Evolutionary conservation across 2,888 invertebrate genomes (phyloP).

Genomic region (Dysmachus trigonus): DNA sequence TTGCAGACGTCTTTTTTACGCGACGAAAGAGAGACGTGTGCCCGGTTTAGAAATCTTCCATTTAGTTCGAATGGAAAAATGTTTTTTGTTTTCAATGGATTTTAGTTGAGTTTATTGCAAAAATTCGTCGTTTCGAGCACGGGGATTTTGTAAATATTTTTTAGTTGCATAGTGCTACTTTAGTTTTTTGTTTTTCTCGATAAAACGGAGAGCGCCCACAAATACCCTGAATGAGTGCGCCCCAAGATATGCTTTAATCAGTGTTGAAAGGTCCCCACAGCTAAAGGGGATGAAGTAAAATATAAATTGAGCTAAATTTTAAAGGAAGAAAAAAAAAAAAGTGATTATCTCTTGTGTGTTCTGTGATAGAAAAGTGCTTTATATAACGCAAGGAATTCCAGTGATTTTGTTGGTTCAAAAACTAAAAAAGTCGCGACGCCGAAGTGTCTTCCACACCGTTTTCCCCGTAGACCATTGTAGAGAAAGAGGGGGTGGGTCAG

Average conservation of each 20-base stretch:
- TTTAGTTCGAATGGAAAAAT: neutral
- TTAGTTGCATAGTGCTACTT: neutral
- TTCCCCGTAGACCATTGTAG: neutral
- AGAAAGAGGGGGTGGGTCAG: neutral
- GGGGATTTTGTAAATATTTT: neutral
- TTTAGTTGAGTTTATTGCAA: neutral
- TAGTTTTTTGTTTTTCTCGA: neutral
- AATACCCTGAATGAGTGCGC: neutral
- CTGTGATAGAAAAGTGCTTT: neutral
- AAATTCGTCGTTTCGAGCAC: neutral
- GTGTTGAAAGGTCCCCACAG: neutral
- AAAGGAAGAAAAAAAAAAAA: neutral
- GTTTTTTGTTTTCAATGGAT: neutral
- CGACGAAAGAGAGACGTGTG: slow-evolving; percentile 20
- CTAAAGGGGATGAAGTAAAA: neutral
- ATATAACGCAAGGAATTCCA: neutral
- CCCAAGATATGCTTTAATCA: neutral
- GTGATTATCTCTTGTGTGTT: neutral
- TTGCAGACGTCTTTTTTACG: slow-evolving; percentile 30
- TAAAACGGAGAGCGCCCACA: neutral
- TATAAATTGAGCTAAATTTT: neutral
- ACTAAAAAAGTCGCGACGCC: slow-evolving; percentile 9
- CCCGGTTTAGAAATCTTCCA: slow-evolving; percentile 20
- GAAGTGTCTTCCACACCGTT: neutral
- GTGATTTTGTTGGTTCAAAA: slow-evolving; percentile 26